Percentiles rank a stretch among this genome's conserved stretches.
These are phyloP conservation scores for Aurelia sp. DNA, from an alignment of 30 jellyfish, hydroid and myxozoan species.

Conservation along the genomic window DNA sequence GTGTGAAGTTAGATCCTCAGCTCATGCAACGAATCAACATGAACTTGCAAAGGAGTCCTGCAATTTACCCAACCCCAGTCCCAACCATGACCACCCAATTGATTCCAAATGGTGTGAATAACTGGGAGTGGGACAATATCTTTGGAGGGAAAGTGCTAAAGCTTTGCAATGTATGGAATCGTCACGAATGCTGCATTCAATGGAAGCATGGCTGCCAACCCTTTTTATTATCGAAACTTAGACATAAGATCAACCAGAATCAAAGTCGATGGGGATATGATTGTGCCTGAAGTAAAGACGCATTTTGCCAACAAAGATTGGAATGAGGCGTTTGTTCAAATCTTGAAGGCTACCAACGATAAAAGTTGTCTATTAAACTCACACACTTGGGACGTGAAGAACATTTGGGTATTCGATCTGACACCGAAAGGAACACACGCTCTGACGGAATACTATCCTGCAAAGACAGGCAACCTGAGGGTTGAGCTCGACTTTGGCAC, in stretches of 20 bases:
- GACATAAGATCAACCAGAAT: too few species aligned
- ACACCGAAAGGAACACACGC: neutral
- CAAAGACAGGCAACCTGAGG: constrained; percentile 1
- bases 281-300: too few species aligned
- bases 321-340: neutral
- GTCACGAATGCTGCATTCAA: neutral
- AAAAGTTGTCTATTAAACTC: constrained; percentile 6
- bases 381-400: neutral
- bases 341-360: neutral
- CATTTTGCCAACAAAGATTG: neutral
- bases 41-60: too few species aligned
- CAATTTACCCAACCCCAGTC: neutral
- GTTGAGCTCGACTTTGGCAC: neutral
- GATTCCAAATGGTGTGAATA: neutral
- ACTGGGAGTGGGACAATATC: neutral
- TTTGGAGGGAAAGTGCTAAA: neutral
- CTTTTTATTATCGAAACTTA: neutral
- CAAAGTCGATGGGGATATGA: too few species aligned
- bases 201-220: neutral
- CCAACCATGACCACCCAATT: neutral
- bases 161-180: neutral
- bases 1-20: too few species aligned
- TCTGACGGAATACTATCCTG: neutral
- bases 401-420: constrained; percentile 1
- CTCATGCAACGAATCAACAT: too few species aligned